Evolutionary conservation across 1,140 invertebrate species (phyloP).

Genomic region (Protaetia brevitarsis): DNA sequence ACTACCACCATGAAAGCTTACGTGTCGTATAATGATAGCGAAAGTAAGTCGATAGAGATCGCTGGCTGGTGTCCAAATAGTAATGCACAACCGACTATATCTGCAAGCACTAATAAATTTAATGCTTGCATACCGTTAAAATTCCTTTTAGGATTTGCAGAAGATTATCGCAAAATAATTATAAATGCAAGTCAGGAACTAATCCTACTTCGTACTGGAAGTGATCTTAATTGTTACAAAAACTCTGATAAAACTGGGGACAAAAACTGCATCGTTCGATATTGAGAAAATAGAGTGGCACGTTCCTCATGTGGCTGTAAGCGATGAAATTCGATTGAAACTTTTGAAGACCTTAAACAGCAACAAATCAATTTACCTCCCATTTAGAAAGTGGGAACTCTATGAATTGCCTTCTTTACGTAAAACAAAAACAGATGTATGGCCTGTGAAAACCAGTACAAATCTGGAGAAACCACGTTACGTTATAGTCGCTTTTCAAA

Average conservation of each 20-base stretch:
- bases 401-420: too few species aligned
- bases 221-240: not conserved
- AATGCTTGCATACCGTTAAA: constrained; percentile 46
- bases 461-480: too few species aligned
- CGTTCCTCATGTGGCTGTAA: not conserved
- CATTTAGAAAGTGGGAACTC: too few species aligned
- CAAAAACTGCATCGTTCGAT: not conserved
- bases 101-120: constrained; percentile 39
- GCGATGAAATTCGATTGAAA: too few species aligned
- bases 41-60: constrained; percentile 36
- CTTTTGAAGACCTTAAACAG: too few species aligned
- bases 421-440: too few species aligned
- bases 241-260: not conserved
- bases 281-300: not conserved
- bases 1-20: constrained; percentile 48
- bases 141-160: constrained; percentile 38
- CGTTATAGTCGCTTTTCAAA: constrained; percentile 27
- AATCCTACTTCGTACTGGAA: constrained; percentile 18
- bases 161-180: constrained; percentile 29
- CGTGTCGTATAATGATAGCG: constrained; percentile 33
- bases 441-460: too few species aligned
- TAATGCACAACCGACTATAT: constrained; percentile 6
- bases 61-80: constrained; percentile 35
- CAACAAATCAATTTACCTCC: too few species aligned
- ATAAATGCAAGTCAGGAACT: constrained; percentile 27